Evolutionary conservation across 1,140 invertebrate species (phyloP).

Genomic region (Drosophila melanica): DNA sequence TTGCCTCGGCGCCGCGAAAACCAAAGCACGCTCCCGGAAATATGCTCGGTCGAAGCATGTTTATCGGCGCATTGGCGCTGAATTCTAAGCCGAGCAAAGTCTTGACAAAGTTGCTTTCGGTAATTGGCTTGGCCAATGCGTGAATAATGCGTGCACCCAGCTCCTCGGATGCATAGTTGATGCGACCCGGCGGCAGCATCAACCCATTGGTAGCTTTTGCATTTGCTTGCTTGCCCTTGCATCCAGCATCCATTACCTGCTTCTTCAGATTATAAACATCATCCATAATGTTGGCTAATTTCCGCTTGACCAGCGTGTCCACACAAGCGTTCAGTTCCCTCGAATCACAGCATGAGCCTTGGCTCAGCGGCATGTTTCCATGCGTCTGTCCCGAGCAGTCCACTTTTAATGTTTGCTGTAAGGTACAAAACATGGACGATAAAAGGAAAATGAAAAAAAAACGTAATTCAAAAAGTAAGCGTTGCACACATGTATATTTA

Average conservation of each 20-base stretch:
- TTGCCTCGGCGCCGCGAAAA: slow-evolving; percentile 41
- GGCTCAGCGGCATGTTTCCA: neutral
- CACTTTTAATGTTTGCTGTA: slow-evolving; percentile 2
- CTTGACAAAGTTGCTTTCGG: slow-evolving; percentile 39
- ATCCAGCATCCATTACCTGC: slow-evolving; percentile 18
- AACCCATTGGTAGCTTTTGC: neutral
- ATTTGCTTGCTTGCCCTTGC: neutral
- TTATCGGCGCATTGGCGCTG: slow-evolving; percentile 64
- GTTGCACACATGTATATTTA: no score
- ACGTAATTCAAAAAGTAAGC: no score
- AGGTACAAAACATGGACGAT: neutral
- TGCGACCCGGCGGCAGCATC: slow-evolving; percentile 6
- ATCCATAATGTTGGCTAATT: slow-evolving; percentile 56
- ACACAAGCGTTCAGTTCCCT: slow-evolving; percentile 50
- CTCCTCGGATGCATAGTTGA: slow-evolving; percentile 68
- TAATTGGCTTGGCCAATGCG: slow-evolving; percentile 47
- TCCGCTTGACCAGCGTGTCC: slow-evolving; percentile 58
- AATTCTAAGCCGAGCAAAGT: slow-evolving; percentile 60
- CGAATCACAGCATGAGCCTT: neutral
- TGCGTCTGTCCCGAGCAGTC: neutral
- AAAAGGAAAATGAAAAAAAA: no score
- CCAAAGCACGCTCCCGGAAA: slow-evolving; percentile 70
- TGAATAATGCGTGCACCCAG: slow-evolving; percentile 57
- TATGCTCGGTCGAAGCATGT: slow-evolving; percentile 55
- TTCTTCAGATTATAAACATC: slow-evolving; percentile 67